Percentiles rank a stretch among this genome's conserved stretches.
phyloP scores from a whole-genome alignment of 2,888 invertebrate species.

The Pterostichus madidus region DNA sequence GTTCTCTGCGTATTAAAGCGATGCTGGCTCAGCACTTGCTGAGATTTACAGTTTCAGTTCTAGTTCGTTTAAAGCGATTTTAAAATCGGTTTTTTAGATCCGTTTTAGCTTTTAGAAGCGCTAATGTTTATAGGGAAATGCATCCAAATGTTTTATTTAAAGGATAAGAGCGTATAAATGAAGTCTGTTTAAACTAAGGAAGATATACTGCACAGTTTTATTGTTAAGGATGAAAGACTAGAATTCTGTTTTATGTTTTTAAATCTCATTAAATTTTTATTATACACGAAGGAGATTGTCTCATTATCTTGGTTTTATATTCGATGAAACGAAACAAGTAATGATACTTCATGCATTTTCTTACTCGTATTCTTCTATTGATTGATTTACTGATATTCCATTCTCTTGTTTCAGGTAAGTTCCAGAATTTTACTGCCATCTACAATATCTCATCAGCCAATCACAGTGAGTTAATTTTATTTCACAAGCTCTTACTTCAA shows the following conservation, averaged over 20 bases:
- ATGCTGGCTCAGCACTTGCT: slow-evolving; percentile 49
- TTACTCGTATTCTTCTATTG: slow-evolving; percentile 25
- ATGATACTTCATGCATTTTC: slow-evolving; percentile 7
- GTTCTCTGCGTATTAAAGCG: slow-evolving; percentile 43
- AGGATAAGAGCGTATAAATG: slow-evolving; percentile 34
- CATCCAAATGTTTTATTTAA: slow-evolving; percentile 30
- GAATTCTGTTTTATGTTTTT: slow-evolving; percentile 46
- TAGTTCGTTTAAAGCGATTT: slow-evolving; percentile 55
- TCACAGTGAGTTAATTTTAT: slow-evolving; percentile 27
- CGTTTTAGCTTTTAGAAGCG: slow-evolving; percentile 47
- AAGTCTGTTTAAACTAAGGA: slow-evolving; percentile 10
- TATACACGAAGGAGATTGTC: slow-evolving; percentile 30
- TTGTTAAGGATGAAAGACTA: slow-evolving; percentile 28
- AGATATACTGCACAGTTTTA: slow-evolving; percentile 31
- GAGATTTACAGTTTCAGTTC: slow-evolving; percentile 40
- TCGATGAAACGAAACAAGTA: not conserved
- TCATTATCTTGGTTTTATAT: slow-evolving; percentile 47
- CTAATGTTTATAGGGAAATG: slow-evolving; percentile 50
- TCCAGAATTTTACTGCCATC: slow-evolving; percentile 28
- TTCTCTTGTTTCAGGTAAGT: slow-evolving; percentile 52
- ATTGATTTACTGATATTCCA: slow-evolving; percentile 32
- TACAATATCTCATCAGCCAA: slow-evolving; percentile 21
- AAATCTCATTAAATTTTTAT: slow-evolving; percentile 50
- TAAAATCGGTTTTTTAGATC: slow-evolving; percentile 44
- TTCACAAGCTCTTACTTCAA: not conserved